Evolutionary conservation across 2,888 invertebrate genomes (phyloP).

Genomic region (Xylota sylvarum): DNA sequence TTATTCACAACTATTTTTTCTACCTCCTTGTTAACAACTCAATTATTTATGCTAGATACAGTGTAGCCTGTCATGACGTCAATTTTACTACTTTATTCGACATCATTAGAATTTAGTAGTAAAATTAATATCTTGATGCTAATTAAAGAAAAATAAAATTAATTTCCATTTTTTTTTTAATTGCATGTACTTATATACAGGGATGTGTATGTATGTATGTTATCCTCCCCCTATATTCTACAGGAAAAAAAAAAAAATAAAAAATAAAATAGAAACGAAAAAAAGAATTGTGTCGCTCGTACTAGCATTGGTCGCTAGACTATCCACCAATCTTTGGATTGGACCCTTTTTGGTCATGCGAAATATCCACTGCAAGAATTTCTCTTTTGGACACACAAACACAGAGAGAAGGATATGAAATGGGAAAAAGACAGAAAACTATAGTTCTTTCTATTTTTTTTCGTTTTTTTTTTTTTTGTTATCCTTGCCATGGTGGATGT

Average conservation of each 20-base stretch:
- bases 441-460: constrained; percentile 35
- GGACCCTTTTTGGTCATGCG: constrained; percentile 75
- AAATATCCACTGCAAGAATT: constrained; percentile 59
- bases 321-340: constrained; percentile 69
- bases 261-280: too few relatives aligned
- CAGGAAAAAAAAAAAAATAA: constrained; percentile 9
- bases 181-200: constrained; percentile 13
- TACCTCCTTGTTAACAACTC: neutral
- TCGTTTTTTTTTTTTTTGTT: constrained; percentile 22
- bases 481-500: constrained; percentile 26
- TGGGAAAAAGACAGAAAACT: constrained; percentile 60
- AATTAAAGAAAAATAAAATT: constrained; percentile 47
- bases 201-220: constrained; percentile 4
- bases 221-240: constrained; percentile 1
- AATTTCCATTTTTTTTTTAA: constrained; percentile 60
- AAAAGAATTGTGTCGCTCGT: constrained; percentile 35
- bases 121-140: constrained; percentile 29
- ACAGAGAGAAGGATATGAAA: constrained; percentile 47
- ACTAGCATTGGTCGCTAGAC: constrained; percentile 73
- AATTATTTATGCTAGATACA: neutral
- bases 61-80: too few relatives aligned
- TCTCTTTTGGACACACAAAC: constrained; percentile 59
- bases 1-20: neutral
- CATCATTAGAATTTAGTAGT: too few relatives aligned
- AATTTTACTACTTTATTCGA: too few relatives aligned